phyloP scores from a whole-genome alignment of 2,113 vertebrate species.

The Pedetes capensis region DNA sequence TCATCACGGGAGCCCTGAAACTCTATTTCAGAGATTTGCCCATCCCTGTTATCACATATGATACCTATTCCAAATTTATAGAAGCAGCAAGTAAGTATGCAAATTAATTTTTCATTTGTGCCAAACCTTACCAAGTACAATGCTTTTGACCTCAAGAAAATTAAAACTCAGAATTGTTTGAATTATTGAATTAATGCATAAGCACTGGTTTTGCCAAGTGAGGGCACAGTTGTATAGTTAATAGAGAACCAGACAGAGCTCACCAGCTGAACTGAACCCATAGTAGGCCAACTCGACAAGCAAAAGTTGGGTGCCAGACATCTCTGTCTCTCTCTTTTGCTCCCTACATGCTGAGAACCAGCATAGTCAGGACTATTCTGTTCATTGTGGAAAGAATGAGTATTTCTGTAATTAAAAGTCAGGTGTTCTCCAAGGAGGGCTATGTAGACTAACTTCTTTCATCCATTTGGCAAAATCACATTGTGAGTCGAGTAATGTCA shows the following conservation, averaged over 20 bases:
- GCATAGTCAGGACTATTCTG: background rate
- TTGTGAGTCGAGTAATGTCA: background rate
- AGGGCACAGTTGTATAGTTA: background rate
- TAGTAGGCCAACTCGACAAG: rapidly evolving
- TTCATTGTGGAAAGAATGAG: background rate
- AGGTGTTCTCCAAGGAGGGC: background rate
- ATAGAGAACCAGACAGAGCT: background rate
- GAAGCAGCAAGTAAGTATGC: slow-evolving; percentile 94
- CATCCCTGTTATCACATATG: slow-evolving; percentile 96
- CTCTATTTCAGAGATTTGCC: slow-evolving; percentile 97
- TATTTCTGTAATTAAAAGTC: background rate
- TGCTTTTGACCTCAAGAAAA: slow-evolving; percentile 3
- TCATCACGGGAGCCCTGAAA: slow-evolving; percentile 96
- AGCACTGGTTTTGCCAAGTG: background rate
- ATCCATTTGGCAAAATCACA: background rate
- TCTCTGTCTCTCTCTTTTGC: background rate
- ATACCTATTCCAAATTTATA: slow-evolving; percentile 96
- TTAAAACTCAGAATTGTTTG: background rate
- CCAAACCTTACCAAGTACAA: background rate
- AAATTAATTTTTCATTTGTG: background rate
- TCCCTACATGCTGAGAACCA: background rate
- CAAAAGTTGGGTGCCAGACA: background rate
- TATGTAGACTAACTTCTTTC: background rate
- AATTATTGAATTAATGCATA: background rate
- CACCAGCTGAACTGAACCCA: background rate